phyloP scores from a whole-genome alignment of 2,797 vertebrate species.

The Premnoplex brunnescens region DNA sequence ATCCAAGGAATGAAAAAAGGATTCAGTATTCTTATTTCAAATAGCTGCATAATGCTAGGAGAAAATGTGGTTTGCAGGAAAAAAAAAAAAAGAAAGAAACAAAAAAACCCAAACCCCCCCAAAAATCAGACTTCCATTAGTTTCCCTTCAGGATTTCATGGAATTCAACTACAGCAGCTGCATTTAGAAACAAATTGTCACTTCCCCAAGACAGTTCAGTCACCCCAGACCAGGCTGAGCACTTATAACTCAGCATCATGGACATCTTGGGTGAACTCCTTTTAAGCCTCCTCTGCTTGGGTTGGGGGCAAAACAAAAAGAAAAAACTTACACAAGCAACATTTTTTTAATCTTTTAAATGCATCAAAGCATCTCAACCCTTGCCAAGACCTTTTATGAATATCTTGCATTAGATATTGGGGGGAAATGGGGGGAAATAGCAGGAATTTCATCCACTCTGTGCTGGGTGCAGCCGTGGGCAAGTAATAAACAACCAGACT shows the following conservation, averaged over 20 bases:
- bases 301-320: not conserved
- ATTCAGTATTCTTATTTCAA: not conserved
- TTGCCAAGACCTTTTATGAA: not conserved
- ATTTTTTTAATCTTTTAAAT: not conserved
- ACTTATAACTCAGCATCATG: not conserved
- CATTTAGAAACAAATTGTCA: not conserved
- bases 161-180: not conserved
- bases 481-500: not conserved
- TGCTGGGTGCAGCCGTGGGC: not conserved
- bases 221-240: not conserved
- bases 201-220: not conserved
- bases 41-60: not conserved
- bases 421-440: not conserved
- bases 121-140: not conserved
- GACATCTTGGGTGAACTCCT: not conserved
- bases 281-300: not conserved
- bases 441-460: not conserved
- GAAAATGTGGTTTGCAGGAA: not conserved
- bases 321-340: fast-evolving
- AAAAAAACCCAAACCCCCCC: too few relatives aligned
- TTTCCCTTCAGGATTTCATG: not conserved
- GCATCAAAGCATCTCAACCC: not conserved
- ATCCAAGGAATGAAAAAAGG: not conserved
- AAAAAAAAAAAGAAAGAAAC: not conserved
- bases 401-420: not conserved